These are phyloP conservation scores for Zaprionus vittiger DNA, from an alignment of 1,140 invertebrate species.

Conservation along the genomic window DNA sequence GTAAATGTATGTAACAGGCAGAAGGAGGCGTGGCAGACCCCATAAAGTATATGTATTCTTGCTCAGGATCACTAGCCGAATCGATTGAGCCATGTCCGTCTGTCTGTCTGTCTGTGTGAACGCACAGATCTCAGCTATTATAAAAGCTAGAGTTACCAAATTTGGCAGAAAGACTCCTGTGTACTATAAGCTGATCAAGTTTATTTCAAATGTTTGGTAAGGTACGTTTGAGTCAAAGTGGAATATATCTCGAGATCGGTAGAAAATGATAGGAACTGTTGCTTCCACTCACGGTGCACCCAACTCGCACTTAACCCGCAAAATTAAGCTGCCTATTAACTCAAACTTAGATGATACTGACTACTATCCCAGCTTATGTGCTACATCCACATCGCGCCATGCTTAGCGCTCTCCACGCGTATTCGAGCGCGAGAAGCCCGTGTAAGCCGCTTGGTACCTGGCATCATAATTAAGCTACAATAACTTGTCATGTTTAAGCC, in stretches of 20 bases:
- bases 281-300: not conserved
- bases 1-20: too few relatives aligned
- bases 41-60: too few relatives aligned
- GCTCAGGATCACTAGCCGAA: too few relatives aligned
- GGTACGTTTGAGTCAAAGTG: not conserved
- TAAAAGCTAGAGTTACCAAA: too few relatives aligned
- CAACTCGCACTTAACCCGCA: not conserved
- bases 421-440: slow-evolving; percentile 43
- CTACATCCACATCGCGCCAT: not conserved
- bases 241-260: not conserved
- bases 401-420: not conserved
- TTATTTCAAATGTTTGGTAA: too few relatives aligned
- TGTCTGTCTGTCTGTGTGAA: too few relatives aligned
- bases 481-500: slow-evolving; percentile 78
- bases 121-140: too few relatives aligned
- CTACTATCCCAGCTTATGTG: not conserved
- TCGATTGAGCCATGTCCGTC: too few relatives aligned
- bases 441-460: slow-evolving; percentile 64
- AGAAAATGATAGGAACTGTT: too few relatives aligned
- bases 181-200: too few relatives aligned
- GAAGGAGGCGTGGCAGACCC: too few relatives aligned
- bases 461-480: slow-evolving; percentile 81
- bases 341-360: slow-evolving; percentile 25
- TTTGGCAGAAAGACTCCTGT: too few relatives aligned
- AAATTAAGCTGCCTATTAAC: slow-evolving; percentile 13